Evolutionary conservation across 2,113 vertebrate genomes (phyloP), one percentile per base, ranked within the genome.

Genomic region (Jaculus jaculus): DNA sequence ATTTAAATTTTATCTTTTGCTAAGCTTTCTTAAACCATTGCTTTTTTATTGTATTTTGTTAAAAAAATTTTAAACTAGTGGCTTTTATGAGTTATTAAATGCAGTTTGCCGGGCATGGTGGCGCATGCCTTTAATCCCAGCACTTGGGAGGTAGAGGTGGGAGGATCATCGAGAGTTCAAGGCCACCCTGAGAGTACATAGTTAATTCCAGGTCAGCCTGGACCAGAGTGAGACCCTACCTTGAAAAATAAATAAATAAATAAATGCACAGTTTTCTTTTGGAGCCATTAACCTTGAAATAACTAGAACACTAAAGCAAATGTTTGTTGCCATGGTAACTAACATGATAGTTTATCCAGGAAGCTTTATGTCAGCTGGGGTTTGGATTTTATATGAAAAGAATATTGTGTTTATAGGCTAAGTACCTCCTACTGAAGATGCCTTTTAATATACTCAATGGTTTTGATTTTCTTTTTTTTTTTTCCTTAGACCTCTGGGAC

Each of bases 401-500:
- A 85, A 10, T 93, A 11, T 93, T 84, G 32, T 90, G 84, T 39
- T 26, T 91, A 20, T 89, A 94, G 37, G 28, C 92, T 71, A 87
- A 37, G n/a, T 89, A 83, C 16, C 24, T 86, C 85, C 60, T 94
- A n/a, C 24, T 92, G 42, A 93, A 91, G 69, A 91, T 92, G n/a
- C 28, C 66, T 58, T 89, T 95, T 93, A 88, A 89, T 91, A 87
- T 84, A 94, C 83, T 81, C 39, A 93, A 7, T 89, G 74, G 28
- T 85, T 88, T 96, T 90, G 88, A 34, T 5, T 96, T 17, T 98
- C 91, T 94, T 17, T 98, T 92, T 94, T 0, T 96, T 95, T 94
- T 78, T 94, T 97, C 96, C 90, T 98, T 98, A 99, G 99, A 98
- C 98, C 99, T 61, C 98, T 99, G 93, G 99, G 99, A 75, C 99